Evolutionary conservation across 2,797 vertebrate species (phyloP).

Genomic region (Sebastes steindachneri): DNA sequence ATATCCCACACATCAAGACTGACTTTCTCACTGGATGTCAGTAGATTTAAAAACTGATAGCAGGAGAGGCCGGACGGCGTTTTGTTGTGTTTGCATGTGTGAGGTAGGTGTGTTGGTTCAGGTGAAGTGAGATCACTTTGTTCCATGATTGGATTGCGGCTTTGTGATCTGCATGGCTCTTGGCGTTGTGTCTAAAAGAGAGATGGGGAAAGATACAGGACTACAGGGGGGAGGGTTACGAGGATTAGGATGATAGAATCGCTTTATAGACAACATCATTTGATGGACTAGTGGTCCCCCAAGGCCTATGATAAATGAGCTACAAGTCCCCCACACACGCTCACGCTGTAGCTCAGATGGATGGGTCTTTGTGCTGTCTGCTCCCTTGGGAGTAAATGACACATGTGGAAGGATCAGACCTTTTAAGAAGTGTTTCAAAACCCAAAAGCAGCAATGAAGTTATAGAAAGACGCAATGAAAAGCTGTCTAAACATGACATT

Average conservation of each 20-base stretch:
- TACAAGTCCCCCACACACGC: conserved; percentile 31
- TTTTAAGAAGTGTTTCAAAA: background rate
- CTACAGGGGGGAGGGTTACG: conserved; percentile 7
- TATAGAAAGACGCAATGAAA: background rate
- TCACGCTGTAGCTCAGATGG: conserved; percentile 56
- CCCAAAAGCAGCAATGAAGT: background rate
- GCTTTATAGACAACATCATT: conserved; percentile 36
- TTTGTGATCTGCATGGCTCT: conserved; percentile 29
- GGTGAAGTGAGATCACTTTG: conserved; percentile 19
- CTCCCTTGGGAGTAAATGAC: conserved; percentile 12
- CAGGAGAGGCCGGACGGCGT: background rate
- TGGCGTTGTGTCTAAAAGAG: background rate
- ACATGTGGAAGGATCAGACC: conserved; percentile 32
- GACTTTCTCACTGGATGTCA: conserved; percentile 17
- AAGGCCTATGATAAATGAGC: conserved; percentile 52
- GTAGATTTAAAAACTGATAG: conserved; percentile 9
- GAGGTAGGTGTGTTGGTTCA: background rate
- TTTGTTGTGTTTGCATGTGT: background rate
- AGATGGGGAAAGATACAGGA: background rate
- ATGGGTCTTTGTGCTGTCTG: conserved; percentile 56
- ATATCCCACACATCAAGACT: conserved; percentile 1
- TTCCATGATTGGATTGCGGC: conserved; percentile 46
- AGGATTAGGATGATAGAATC: conserved; percentile 46
- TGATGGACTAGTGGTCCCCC: conserved; percentile 44
- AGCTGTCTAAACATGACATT: background rate